Percentiles rank a stretch among this genome's conserved stretches.
phyloP scores from a whole-genome alignment of 2,888 invertebrate species.

The Melipona beecheii region DNA sequence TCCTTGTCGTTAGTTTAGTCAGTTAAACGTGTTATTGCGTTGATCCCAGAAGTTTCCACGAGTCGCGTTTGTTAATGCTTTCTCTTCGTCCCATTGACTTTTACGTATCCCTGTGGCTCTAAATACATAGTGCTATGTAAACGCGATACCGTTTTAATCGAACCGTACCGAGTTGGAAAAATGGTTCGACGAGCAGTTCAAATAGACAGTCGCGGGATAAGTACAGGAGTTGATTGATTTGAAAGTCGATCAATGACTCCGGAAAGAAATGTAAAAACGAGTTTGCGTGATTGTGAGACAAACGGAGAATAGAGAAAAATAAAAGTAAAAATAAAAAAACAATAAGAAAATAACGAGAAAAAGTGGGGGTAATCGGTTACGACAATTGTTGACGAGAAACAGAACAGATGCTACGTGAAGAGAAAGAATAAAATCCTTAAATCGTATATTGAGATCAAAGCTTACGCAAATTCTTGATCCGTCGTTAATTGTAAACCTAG shows the following conservation, averaged over 20 bases:
- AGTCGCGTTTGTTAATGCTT: slow-evolving; percentile 74
- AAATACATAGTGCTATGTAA: slow-evolving; percentile 8
- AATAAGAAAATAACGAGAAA: neutral
- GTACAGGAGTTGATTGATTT: slow-evolving; percentile 31
- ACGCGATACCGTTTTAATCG: slow-evolving; percentile 23
- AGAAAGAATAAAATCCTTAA: slow-evolving; percentile 30
- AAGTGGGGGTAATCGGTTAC: neutral
- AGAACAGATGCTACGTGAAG: slow-evolving; percentile 47
- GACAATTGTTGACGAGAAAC: slow-evolving; percentile 31
- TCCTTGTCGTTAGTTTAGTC: slow-evolving; percentile 57
- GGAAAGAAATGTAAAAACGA: neutral
- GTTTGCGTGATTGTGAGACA: neutral
- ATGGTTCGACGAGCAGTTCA: slow-evolving; percentile 19
- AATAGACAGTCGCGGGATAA: slow-evolving; percentile 21
- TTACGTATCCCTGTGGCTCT: slow-evolving; percentile 43
- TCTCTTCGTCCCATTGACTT: slow-evolving; percentile 45
- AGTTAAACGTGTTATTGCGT: slow-evolving; percentile 70
- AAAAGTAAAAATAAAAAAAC: neutral
- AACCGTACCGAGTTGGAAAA: slow-evolving; percentile 26
- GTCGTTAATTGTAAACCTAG: slow-evolving; percentile 66
- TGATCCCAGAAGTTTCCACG: slow-evolving; percentile 77
- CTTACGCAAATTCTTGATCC: slow-evolving; percentile 67
- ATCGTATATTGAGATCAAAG: slow-evolving; percentile 65
- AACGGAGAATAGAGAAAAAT: neutral
- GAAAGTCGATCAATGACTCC: slow-evolving; percentile 7